These are phyloP conservation scores for Mactromeris polynyma DNA, from an alignment of 2,888 invertebrate genomes.

Conservation along the genomic window DNA sequence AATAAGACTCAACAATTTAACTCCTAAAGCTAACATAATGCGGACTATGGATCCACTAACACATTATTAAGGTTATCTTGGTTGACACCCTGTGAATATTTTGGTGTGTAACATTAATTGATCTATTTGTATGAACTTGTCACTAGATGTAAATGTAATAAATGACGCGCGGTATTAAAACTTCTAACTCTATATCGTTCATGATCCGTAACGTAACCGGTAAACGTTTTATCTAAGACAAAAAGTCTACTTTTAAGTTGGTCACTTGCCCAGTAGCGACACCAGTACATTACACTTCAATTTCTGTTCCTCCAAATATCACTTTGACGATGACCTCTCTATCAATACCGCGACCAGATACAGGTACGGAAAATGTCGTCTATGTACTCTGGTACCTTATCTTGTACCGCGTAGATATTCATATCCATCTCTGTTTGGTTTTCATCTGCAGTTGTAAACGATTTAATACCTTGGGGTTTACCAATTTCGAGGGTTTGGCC, in stretches of 20 bases:
- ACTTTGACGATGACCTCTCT: conserved; percentile 53
- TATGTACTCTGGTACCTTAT: conserved; percentile 49
- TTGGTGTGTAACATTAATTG: too few relatives aligned
- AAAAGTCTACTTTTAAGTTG: conserved; percentile 30
- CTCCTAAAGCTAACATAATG: too few relatives aligned
- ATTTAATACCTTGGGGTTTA: conserved; percentile 46
- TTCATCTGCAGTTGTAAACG: conserved; percentile 22
- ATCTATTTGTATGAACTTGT: too few relatives aligned
- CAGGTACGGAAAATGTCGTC: conserved; percentile 57
- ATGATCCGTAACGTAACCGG: too few relatives aligned
- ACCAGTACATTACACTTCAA: conserved; percentile 52
- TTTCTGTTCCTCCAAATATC: conserved; percentile 69
- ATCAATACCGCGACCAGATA: conserved; percentile 54
- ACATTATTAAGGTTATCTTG: too few relatives aligned
- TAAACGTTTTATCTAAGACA: too few relatives aligned
- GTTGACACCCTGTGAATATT: too few relatives aligned
- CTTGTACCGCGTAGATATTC: conserved; percentile 43
- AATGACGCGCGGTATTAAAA: too few relatives aligned
- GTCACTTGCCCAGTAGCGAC: conserved; percentile 41
- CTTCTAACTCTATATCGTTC: too few relatives aligned
- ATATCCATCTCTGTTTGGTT: conserved; percentile 49
- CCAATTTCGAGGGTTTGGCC: conserved; percentile 57
- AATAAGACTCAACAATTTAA: too few relatives aligned
- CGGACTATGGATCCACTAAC: too few relatives aligned
- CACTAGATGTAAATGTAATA: too few relatives aligned